Conservation (phyloP, 2,113 vertebrate genomes). For the Tetrao urogallus region DNA sequence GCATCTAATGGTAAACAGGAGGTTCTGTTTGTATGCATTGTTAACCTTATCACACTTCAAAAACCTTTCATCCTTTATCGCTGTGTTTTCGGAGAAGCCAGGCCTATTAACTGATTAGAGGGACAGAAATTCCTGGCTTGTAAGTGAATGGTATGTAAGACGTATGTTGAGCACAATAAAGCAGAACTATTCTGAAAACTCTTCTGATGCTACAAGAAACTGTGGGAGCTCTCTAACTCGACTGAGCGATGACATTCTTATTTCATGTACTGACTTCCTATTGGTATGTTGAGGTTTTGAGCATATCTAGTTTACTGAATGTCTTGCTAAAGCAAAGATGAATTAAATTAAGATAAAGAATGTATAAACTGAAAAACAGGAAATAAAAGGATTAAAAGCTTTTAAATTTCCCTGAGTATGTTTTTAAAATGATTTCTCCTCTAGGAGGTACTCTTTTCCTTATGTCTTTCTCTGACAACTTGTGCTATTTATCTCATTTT, state of each 20-base stretch:
- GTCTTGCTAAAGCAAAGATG: background rate
- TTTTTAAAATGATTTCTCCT: slow-evolving; percentile 6
- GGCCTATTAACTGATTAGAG: no score
- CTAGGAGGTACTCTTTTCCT: background rate
- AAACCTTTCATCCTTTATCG: no score
- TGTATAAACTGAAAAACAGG: background rate
- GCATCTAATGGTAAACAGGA: no score
- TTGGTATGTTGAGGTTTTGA: background rate
- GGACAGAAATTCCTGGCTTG: no score
- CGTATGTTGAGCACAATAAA: no score
- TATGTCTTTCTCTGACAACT: slow-evolving; percentile 37
- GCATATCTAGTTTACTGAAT: background rate
- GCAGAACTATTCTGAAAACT: no score
- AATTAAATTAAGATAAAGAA: slow-evolving; percentile 36
- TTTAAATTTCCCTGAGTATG: background rate
- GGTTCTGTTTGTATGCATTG: no score
- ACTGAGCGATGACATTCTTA: background rate
- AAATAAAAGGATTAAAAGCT: background rate
- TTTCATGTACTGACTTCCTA: background rate
- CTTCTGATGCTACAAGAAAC: no score
- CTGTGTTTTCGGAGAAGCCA: no score
- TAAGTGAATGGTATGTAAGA: no score
- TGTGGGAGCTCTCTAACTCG: no score
- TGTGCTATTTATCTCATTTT: slow-evolving; percentile 53
- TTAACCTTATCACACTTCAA: no score